Evolutionary conservation across 2,113 vertebrate species (phyloP).

Genomic region (Baryphthengus martii): DNA sequence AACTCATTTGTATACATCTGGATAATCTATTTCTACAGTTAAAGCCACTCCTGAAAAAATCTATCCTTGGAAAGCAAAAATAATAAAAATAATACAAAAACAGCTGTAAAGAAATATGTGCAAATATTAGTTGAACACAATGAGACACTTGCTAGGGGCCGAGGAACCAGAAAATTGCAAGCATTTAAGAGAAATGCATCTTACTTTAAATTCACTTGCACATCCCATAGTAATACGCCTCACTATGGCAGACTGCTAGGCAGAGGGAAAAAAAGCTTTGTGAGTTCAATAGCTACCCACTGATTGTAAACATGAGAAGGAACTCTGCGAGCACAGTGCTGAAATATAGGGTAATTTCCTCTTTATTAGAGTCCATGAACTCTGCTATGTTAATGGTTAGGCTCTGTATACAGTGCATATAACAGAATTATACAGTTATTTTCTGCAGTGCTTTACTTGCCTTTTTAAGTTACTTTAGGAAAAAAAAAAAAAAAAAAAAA

Average conservation of each 20-base stretch:
- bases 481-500: neutral
- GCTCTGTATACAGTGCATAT: conserved; percentile 18
- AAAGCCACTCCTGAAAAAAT: conserved; percentile 6
- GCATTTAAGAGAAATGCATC: conserved; percentile 67
- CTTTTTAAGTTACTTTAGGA: neutral
- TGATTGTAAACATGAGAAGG: conserved; percentile 57
- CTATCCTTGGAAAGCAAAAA: conserved; percentile 21
- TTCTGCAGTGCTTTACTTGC: conserved; percentile 17
- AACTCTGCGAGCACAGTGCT: conserved; percentile 31
- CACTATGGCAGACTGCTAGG: neutral
- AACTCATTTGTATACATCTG: conserved; percentile 57
- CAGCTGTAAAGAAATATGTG: conserved; percentile 37
- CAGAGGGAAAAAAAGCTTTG: conserved; percentile 2
- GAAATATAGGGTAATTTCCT: conserved; percentile 59
- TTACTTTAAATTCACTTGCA: conserved; percentile 66
- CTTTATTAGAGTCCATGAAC: conserved; percentile 64
- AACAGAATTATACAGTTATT: conserved; percentile 40
- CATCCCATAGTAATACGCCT: conserved; percentile 29
- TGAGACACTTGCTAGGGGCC: conserved; percentile 44
- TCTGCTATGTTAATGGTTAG: conserved; percentile 13
- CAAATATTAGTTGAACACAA: conserved; percentile 54
- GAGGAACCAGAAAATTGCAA: conserved; percentile 64
- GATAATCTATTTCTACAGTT: conserved; percentile 37
- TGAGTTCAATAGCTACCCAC: conserved; percentile 56
- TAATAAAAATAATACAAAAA: conserved; percentile 51